Conservation (phyloP, 2,797 vertebrate species). For the Octomys mimax region DNA sequence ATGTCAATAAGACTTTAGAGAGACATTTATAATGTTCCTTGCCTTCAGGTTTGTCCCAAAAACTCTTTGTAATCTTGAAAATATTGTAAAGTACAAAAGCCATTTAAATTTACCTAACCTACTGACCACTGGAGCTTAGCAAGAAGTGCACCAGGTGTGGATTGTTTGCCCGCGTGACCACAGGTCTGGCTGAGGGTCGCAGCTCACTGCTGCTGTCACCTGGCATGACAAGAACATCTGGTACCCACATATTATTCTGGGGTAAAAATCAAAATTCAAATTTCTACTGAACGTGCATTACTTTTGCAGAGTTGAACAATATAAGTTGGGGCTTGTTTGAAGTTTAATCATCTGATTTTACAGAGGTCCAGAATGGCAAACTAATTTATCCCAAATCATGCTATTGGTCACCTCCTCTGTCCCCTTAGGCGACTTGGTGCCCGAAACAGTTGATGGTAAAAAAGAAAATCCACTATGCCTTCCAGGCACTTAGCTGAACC, state of each 20-base stretch:
- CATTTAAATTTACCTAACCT: not conserved
- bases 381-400: not conserved
- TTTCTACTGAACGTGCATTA: not conserved
- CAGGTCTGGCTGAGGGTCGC: not conserved
- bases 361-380: not conserved
- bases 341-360: slow-evolving; percentile 48
- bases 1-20: not conserved
- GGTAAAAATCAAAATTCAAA: not conserved
- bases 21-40: not conserved
- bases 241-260: not conserved
- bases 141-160: not conserved
- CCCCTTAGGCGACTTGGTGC: not conserved
- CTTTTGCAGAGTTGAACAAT: not conserved
- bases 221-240: too few species aligned
- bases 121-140: not conserved
- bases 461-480: not conserved
- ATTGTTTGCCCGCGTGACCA: not conserved
- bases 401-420: not conserved
- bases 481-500: not conserved
- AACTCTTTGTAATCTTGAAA: not conserved
- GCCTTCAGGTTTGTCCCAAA: not conserved
- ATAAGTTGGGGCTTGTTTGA: not conserved
- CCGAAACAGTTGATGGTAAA: slow-evolving; percentile 28
- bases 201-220: not conserved
- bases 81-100: not conserved